Conservation (phyloP, 2,888 invertebrate species). For the Drosophila borealis region DNA sequence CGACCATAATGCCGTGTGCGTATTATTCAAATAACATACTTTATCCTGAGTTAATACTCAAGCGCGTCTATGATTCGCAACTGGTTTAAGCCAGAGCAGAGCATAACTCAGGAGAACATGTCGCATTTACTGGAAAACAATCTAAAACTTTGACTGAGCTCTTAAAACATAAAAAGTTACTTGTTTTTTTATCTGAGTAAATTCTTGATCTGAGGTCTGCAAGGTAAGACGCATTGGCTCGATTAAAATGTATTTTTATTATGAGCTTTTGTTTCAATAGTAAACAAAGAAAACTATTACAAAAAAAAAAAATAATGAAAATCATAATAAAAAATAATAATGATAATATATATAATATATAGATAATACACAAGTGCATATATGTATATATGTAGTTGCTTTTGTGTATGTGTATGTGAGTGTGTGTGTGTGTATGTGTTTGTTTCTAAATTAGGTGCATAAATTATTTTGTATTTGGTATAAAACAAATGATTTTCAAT, state of each 20-base stretch:
- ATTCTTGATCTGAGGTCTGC: background rate
- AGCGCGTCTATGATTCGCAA: too few species aligned
- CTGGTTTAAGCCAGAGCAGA: too few species aligned
- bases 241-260: constrained; percentile 46
- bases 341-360: constrained; percentile 65
- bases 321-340: constrained; percentile 41
- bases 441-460: constrained; percentile 63
- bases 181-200: too few species aligned
- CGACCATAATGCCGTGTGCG: too few species aligned
- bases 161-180: too few species aligned
- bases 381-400: constrained; percentile 39
- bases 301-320: constrained; percentile 24
- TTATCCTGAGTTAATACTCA: too few species aligned
- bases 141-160: too few species aligned
- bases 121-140: too few species aligned
- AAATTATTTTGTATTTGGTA: constrained; percentile 75
- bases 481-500: constrained; percentile 69
- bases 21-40: too few species aligned
- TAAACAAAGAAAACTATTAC: constrained; percentile 37
- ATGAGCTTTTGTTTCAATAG: constrained; percentile 35
- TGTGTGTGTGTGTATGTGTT: constrained; percentile 38
- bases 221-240: constrained; percentile 5
- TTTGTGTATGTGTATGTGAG: constrained; percentile 30
- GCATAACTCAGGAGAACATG: too few species aligned
- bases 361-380: constrained; percentile 64